Evolutionary conservation across 2,888 invertebrate species (phyloP).

Genomic region (Napeogenes inachia): DNA sequence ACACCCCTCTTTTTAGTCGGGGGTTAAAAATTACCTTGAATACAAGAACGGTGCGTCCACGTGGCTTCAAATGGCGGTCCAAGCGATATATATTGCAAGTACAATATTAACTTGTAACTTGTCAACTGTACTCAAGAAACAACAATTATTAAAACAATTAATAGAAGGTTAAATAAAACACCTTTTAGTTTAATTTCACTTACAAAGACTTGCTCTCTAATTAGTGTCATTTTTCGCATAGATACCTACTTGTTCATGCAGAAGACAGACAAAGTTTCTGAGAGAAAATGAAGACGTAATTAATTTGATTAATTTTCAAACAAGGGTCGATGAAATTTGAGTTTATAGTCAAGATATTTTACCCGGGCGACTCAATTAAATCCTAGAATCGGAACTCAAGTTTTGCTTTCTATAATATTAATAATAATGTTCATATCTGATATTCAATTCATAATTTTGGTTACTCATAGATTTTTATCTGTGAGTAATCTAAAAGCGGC

Average conservation of each 20-base stretch:
- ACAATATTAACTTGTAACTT: too few species aligned
- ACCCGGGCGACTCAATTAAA: too few species aligned
- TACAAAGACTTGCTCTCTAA: not conserved
- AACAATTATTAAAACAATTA: too few species aligned
- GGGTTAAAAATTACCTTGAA: conserved; percentile 77
- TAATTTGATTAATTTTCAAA: not conserved
- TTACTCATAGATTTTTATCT: too few species aligned
- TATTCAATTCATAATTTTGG: not conserved
- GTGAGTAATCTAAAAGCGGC: too few species aligned
- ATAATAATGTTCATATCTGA: not conserved
- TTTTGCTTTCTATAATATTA: not conserved
- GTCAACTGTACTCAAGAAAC: too few species aligned
- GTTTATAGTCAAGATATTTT: not conserved
- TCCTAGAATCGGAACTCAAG: too few species aligned
- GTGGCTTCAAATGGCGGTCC: conserved; percentile 33
- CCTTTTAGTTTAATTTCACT: not conserved
- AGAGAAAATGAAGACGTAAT: too few species aligned
- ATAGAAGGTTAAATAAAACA: too few species aligned
- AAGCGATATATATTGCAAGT: conserved; percentile 40
- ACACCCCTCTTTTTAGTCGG: too few species aligned
- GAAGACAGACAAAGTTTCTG: too few species aligned
- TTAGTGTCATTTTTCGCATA: not conserved
- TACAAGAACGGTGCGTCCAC: conserved; percentile 75
- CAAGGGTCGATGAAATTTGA: not conserved
- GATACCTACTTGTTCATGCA: too few species aligned